Percentiles rank a stretch among this genome's conserved stretches.
These are phyloP conservation scores for Seladonia tumulorum DNA, from an alignment of 2,888 invertebrate genomes.

Conservation along the genomic window DNA sequence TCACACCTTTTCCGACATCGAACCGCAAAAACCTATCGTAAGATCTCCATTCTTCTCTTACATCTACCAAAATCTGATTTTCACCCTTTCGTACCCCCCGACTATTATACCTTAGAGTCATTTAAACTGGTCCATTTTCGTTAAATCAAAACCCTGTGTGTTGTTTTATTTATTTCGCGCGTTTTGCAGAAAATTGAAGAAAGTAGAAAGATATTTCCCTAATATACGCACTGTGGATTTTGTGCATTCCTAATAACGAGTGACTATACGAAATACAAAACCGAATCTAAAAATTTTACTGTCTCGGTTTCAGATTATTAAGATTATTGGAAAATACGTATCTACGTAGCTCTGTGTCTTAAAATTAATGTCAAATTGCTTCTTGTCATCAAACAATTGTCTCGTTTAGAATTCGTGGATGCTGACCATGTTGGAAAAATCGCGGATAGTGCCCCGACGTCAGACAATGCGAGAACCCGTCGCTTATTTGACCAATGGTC, in stretches of 20 bases:
- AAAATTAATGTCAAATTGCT: too few species aligned
- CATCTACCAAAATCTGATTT: background rate
- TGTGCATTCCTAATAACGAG: background rate
- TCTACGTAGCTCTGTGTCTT: too few species aligned
- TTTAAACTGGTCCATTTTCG: background rate
- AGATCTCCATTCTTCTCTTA: background rate
- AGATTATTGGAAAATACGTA: background rate
- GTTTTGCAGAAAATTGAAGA: background rate
- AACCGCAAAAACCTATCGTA: constrained; percentile 23
- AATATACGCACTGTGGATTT: background rate
- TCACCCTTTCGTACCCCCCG: background rate
- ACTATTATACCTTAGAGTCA: background rate
- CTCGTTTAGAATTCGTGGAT: constrained; percentile 35
- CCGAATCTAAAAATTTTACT: too few species aligned
- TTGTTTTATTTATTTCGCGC: background rate
- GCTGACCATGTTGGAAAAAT: constrained; percentile 37
- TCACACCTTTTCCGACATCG: constrained; percentile 6
- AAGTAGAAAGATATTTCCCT: background rate
- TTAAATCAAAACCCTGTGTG: background rate
- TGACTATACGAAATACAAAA: too few species aligned
- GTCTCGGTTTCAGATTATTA: background rate
- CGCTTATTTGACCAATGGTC: background rate
- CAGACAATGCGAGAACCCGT: background rate
- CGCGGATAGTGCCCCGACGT: background rate
- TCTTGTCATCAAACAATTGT: too few species aligned